A percentile compares a stretch with the other conserved stretches of the same genome.
These are phyloP conservation scores for Myopa testacea DNA, from an alignment of 2,888 invertebrate species.

Conservation along the genomic window DNA sequence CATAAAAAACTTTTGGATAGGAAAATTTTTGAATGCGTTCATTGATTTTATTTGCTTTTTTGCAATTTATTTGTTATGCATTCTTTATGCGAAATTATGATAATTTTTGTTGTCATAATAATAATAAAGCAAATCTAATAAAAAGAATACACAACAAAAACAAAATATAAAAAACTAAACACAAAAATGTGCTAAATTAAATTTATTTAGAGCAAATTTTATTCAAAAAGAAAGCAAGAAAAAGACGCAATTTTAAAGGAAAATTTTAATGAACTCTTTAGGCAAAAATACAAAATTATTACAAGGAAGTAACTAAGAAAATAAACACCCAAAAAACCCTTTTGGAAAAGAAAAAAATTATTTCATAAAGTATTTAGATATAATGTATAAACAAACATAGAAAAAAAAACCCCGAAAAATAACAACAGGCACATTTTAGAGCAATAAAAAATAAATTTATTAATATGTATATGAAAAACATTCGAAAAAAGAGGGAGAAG, in stretches of 20 bases:
- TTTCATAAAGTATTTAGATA: slow-evolving; percentile 42
- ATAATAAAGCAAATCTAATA: too few species aligned
- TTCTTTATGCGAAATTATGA: slow-evolving; percentile 3
- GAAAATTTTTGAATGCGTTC: too few species aligned
- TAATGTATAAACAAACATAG: slow-evolving; percentile 21
- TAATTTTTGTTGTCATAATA: slow-evolving; percentile 32
- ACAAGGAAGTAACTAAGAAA: slow-evolving; percentile 25
- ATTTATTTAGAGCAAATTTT: slow-evolving; percentile 66
- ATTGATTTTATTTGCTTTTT: neutral
- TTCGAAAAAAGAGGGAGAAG: neutral
- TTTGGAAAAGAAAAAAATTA: slow-evolving; percentile 13
- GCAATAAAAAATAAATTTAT: slow-evolving; percentile 45
- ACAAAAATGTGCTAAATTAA: slow-evolving; percentile 56
- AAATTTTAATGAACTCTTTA: slow-evolving; percentile 36
- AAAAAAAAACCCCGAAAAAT: slow-evolving; percentile 21
- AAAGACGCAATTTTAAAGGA: slow-evolving; percentile 39
- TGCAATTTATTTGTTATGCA: slow-evolving; percentile 14
- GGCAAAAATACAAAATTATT: slow-evolving; percentile 27
- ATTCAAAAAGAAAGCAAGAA: slow-evolving; percentile 46
- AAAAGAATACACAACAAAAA: neutral
- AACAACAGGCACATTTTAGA: slow-evolving; percentile 39
- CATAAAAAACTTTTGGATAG: too few species aligned
- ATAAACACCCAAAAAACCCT: slow-evolving; percentile 12
- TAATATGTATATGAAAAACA: slow-evolving; percentile 40
- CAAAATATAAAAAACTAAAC: neutral